Evolutionary conservation across 92 coral and sea anemone species (phyloP), one percentile per base, ranked within the genome.

Genomic region (Zoanthus solanderi): DNA sequence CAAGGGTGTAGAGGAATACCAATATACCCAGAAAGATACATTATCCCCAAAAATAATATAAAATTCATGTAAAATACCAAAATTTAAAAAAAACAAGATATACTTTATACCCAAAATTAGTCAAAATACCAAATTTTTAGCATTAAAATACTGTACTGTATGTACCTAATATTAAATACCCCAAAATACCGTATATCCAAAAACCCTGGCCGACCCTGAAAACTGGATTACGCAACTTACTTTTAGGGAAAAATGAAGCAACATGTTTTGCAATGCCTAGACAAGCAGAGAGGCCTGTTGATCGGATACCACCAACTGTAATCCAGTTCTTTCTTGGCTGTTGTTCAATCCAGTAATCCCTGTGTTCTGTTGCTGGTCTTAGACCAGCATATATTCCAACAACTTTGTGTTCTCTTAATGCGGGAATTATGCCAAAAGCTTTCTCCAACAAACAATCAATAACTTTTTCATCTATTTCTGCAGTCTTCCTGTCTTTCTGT

Each of bases 281-380:
- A 78, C 93, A 94, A 18, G 97, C 92, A 60, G 95, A 92, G 3
- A 94, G 92, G 9, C 97, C 97, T 6, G 97, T 94, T 44, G 97
- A 94, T 42, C 97, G 75, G n/a, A 94, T 94, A 23, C 97, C 97
- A 52, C 97, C 95, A 16, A 94, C 95, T 18, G 93, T 88, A 31
- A 94, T 74, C 97, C 97, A 94, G 74, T 88, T 81, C 46, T 85
- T 78, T 3, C 76, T 83, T 52, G 71, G 71, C 15, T 84, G 86
- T 34, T 89, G 71, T 28, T 92, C 97, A 45, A 94, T 90, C 74
- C 94, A 93, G 78, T 94, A 94, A 57, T 94, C 97, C 77, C 76
- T 90, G 66, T 89, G 86, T 88, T 94, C 90, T 2, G 97, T 94
- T n/a, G 97, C 97, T 15, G 97, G 97, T 71, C 97, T 87, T 31